phyloP scores from a whole-genome alignment of 2,888 invertebrate genomes.

The Caenorhabditis uteleia region DNA sequence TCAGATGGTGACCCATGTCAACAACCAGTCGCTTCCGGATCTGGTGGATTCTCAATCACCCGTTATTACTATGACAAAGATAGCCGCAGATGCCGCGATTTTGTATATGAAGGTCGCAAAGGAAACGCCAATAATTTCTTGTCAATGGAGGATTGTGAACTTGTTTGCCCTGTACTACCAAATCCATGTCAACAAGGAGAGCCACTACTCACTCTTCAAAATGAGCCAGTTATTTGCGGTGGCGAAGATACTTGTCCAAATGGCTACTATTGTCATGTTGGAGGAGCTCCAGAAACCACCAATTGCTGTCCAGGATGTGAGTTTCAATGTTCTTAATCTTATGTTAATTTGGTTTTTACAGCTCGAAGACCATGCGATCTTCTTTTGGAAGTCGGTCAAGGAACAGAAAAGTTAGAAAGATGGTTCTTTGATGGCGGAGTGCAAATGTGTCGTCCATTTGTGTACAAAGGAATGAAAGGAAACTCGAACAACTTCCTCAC shows the following conservation, averaged over 20 bases:
- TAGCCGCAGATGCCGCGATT: conserved; percentile 53
- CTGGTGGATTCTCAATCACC: conserved; percentile 52
- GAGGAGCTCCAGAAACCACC: conserved; percentile 65
- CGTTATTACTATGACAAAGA: conserved; percentile 64
- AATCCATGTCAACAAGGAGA: conserved; percentile 68
- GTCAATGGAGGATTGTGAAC: conserved; percentile 61
- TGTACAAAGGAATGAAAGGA: conserved; percentile 60
- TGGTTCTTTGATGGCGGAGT: conserved; percentile 61
- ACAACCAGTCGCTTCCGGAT: conserved; percentile 53
- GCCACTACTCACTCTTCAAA: conserved; percentile 57
- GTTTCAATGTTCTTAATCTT: conserved; percentile 14
- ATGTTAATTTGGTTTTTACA: conserved; percentile 17
- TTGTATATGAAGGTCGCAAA: conserved; percentile 57
- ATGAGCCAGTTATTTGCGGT: conserved; percentile 67
- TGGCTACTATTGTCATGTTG: conserved; percentile 68
- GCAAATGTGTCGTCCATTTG: conserved; percentile 55
- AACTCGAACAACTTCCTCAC: conserved; percentile 63
- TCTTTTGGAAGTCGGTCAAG: conserved; percentile 52
- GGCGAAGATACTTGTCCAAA: conserved; percentile 59
- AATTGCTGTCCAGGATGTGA: conserved; percentile 69
- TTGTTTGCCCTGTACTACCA: conserved; percentile 61
- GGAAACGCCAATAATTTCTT: conserved; percentile 69
- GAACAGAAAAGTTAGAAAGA: conserved; percentile 52
- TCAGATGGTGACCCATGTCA: conserved; percentile 65
- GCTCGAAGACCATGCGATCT: conserved; percentile 55